Evolutionary conservation across 1,140 invertebrate genomes (phyloP).

Genomic region (Ladona fulva): DNA sequence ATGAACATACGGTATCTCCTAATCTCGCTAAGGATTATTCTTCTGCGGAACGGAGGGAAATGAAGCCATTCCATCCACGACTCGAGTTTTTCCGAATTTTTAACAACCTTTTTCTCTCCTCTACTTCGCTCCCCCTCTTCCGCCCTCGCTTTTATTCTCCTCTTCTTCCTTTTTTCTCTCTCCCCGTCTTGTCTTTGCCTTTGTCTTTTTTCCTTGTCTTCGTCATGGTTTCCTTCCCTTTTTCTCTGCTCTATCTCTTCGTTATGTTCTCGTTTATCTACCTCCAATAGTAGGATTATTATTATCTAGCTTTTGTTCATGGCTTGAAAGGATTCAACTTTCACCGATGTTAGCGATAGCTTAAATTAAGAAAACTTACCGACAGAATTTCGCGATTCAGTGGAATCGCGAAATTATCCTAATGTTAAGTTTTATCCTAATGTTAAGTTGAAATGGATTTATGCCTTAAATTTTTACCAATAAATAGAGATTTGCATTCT

Average conservation of each 20-base stretch:
- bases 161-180: not conserved
- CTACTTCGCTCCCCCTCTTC: not conserved
- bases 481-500: too few species aligned
- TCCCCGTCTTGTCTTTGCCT: not conserved
- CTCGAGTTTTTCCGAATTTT: constrained; percentile 1
- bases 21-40: constrained; percentile 1
- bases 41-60: not conserved
- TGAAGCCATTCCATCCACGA: constrained; percentile 2
- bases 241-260: not conserved
- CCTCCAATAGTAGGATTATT: too few species aligned
- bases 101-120: constrained; percentile 6
- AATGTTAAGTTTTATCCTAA: too few species aligned
- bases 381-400: too few species aligned
- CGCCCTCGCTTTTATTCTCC: not conserved
- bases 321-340: too few species aligned
- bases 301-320: too few species aligned
- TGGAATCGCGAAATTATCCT: too few species aligned
- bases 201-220: not conserved
- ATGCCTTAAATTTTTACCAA: too few species aligned
- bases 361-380: too few species aligned
- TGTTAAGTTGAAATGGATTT: too few species aligned
- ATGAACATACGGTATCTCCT: constrained; percentile 1
- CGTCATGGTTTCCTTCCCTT: not conserved
- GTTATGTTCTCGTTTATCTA: not conserved
- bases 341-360: too few species aligned